These are phyloP conservation scores for Chlorodrepanis virens DNA, from an alignment of 2,113 vertebrate species.

Conservation along the genomic window DNA sequence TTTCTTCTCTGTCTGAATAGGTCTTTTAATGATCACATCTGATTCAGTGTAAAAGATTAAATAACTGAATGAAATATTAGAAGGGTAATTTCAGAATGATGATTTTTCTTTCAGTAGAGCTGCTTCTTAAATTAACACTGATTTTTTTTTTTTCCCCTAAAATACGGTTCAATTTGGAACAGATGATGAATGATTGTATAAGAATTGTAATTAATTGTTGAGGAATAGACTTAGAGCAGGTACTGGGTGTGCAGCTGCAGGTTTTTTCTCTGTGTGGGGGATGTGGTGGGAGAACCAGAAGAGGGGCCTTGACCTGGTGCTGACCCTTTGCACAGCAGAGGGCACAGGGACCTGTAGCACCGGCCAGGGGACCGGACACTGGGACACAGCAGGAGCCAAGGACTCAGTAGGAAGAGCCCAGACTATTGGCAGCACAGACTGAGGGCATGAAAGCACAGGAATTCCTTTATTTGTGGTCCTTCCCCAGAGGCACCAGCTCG, in stretches of 20 bases:
- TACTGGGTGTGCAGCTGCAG: background rate
- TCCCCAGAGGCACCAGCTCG: background rate
- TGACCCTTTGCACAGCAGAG: background rate
- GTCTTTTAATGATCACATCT: background rate
- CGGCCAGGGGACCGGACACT: fast-evolving
- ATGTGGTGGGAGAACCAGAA: background rate
- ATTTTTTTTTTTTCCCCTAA: background rate
- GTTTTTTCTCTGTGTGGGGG: background rate
- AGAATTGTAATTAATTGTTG: background rate
- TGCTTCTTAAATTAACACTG: background rate
- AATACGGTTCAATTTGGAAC: background rate
- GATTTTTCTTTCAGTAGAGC: background rate
- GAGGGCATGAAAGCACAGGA: background rate
- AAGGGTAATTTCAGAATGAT: background rate
- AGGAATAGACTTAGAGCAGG: background rate
- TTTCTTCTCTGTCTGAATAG: background rate
- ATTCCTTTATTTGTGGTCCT: background rate
- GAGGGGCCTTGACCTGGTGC: background rate
- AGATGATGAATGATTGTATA: background rate
- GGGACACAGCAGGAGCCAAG: background rate
- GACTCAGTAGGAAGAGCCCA: background rate
- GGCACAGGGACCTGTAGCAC: background rate
- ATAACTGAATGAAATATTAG: background rate
- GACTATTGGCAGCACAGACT: fast-evolving
- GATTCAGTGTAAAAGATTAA: background rate